phyloP scores from a whole-genome alignment of 2,113 vertebrate genomes.

The Propithecus coquereli region DNA sequence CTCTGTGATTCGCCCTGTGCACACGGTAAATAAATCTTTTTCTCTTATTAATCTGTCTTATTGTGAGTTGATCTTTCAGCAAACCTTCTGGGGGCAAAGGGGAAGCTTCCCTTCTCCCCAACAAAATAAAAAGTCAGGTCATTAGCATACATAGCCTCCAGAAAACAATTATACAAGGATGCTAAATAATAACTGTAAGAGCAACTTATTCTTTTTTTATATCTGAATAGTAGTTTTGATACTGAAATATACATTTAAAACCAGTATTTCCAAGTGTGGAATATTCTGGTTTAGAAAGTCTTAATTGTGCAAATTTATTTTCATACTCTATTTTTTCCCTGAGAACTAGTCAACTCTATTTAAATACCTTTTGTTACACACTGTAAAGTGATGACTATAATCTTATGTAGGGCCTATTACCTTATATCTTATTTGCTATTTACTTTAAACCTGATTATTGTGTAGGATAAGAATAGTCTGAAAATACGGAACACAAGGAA shows the following conservation, averaged over 20 bases:
- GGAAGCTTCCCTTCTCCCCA: too few relatives aligned
- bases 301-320: slow-evolving; percentile 6
- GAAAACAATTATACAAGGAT: background rate
- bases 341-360: background rate
- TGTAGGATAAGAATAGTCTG: background rate
- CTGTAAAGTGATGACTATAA: background rate
- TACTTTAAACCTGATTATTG: background rate
- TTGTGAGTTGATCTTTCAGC: too few relatives aligned
- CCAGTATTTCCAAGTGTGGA: background rate
- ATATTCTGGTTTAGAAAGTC: background rate
- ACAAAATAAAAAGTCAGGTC: background rate
- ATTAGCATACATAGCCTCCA: background rate
- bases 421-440: background rate
- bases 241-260: background rate
- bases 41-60: too few relatives aligned
- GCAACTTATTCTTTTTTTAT: background rate
- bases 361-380: background rate
- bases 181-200: background rate
- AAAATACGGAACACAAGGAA: background rate
- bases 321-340: background rate
- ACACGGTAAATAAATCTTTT: too few relatives aligned
- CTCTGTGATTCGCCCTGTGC: too few relatives aligned
- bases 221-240: background rate
- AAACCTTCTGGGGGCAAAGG: too few relatives aligned
- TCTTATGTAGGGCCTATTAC: background rate